Base-by-base conservation (phyloP, 2,888 invertebrate species). In the Dastarcus helophoroides region DNA sequence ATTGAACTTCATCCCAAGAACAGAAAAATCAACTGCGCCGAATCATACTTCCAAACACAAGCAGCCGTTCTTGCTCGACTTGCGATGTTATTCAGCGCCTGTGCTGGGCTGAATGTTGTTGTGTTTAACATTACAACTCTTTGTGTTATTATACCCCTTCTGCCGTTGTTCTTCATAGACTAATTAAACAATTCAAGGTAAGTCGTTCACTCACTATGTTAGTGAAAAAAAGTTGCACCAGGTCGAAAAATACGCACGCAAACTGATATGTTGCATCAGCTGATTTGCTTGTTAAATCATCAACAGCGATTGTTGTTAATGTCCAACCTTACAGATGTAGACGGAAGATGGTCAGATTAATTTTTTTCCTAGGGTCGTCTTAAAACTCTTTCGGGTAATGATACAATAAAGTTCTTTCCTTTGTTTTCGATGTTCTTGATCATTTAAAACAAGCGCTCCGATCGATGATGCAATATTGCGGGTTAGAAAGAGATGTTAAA, bases 391-490 rank as follows among this genome's bases (percentile, higher is more conserved):
- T n/a, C n/a, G n/a, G n/a, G n/a, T n/a, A n/a, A n/a, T n/a, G n/a
- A n/a, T n/a, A n/a, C n/a, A n/a, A n/a, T 27, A 27, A 32, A 21
- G 26, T 38, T 39, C 46, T 44, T 46, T 46, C 41, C 42, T 37
- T 35, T 42, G 46, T 43, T 39, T 47, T 43, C 44, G 47, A 45
- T 47, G 38, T 43, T 32, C 33, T 24, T 36, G 37, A 32, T 30
- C 37, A 40, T 51, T 47, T 41, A 45, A 48, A 47, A 44, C 37
- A 41, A 40, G 44, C 45, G 48, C 46, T 45, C 42, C 46, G 54
- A 55, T 54, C 53, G 50, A 57, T 57, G 54, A 52, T 56, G 51
- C 46, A 51, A 53, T 44, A 43, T 37, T 38, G 42, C 40, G 37
- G 42, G 42, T 42, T 46, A 38, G 9, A 24, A 24, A 24, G 10